These are phyloP conservation scores for Achlya flavicornis DNA, from an alignment of 2,888 invertebrate species.

Conservation along the genomic window DNA sequence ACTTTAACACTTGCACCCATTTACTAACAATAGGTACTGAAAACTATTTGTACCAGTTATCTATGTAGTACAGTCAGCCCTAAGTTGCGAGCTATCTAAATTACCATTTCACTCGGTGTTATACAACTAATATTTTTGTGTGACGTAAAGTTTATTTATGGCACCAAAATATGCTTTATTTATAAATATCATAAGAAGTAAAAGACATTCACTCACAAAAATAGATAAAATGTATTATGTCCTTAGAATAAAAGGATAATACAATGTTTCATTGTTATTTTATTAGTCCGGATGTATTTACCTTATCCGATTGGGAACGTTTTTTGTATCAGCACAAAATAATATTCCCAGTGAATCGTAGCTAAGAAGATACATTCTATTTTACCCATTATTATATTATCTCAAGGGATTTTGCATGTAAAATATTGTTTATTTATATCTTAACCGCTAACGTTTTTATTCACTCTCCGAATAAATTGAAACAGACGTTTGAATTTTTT, in stretches of 20 bases:
- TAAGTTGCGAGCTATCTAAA: no score
- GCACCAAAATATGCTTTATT: no score
- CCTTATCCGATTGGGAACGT: conserved; percentile 4
- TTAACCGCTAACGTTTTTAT: not conserved
- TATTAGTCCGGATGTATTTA: conserved; percentile 4
- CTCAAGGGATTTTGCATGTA: not conserved
- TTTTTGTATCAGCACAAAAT: conserved; percentile 1
- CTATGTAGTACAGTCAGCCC: no score
- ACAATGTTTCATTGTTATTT: conserved; percentile 3
- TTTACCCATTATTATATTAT: not conserved
- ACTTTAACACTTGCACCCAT: no score
- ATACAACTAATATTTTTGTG: no score
- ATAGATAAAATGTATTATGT: not conserved
- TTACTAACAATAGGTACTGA: no score
- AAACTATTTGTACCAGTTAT: no score
- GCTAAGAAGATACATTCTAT: not conserved
- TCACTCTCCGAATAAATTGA: no score
- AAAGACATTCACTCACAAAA: not conserved
- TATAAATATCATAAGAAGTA: no score
- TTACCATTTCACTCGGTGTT: no score
- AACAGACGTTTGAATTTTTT: no score
- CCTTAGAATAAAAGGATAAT: not conserved
- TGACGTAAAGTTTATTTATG: no score
- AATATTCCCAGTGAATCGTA: not conserved
- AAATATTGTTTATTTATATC: not conserved